Base-by-base conservation (phyloP, 2,113 vertebrate species). In the Neolamprologus kungweensis region DNA sequence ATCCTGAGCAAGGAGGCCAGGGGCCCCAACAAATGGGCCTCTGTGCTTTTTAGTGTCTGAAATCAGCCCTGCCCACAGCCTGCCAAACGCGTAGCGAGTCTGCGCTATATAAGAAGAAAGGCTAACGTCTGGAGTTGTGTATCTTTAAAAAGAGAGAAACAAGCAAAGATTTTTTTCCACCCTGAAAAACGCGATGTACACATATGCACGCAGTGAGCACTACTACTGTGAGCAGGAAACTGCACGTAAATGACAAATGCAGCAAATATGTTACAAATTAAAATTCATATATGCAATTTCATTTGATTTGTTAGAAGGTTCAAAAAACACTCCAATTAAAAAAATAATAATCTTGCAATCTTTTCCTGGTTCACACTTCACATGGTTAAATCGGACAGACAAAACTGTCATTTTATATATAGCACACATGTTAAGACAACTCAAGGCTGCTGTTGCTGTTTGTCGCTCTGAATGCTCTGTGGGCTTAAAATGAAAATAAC, bases 11-110 rank as follows among this genome's bases (percentile, higher is more conserved):
- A 85, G 55, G 60, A 93, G 81, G 81, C 28, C 84, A 21, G 50
- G 88, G 80, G 68, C 19, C 78, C 80, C 85, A 91, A 93, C 90
- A 92, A 95, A 91, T 88, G 90, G 85, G 53, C 82, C 19, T 85
- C 85, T 94, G 87, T 95, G 82, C 63, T 85, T 92, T 85, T 86
- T 68, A 60, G 83, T 40, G 45, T 90, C 53, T 86, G 58, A 86
- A 89, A 82, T 65, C n/a, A 60, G 45, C 45, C 45, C 82, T 86
- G 28, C 23, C 31, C 13, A 12, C 51, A 60, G 88, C 51, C 87
- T 53, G 55, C 73, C 31, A 10, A 50, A 42, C 8, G 16, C 13
- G 31, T 85, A 63, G 54, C 81, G 11, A 84, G 40, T 83, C 71
- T 81, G 55, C 42, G 11, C 45, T 47, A 42, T 16, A 11, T 63